Evolutionary conservation across 2,888 invertebrate species (phyloP).

Genomic region (Platycheirus rosarum): DNA sequence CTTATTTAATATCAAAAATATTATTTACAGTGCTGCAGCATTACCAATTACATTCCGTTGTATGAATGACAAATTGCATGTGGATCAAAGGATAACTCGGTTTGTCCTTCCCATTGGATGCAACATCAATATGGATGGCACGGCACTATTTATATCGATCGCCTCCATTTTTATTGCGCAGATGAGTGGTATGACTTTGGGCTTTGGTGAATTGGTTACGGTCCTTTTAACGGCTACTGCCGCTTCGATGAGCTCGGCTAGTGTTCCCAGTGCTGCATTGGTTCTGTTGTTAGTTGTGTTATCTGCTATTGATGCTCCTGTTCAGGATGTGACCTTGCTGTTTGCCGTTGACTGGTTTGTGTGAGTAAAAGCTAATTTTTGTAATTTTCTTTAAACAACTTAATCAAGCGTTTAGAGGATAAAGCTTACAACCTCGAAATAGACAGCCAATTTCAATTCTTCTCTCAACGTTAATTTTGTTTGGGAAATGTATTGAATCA

Average conservation of each 20-base stretch:
- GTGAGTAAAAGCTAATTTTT: slow-evolving; percentile 84
- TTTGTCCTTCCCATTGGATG: slow-evolving; percentile 96
- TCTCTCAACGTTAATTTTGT: too few relatives aligned
- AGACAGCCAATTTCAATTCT: too few relatives aligned
- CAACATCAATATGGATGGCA: slow-evolving; percentile 96
- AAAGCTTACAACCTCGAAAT: too few relatives aligned
- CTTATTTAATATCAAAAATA: slow-evolving; percentile 62
- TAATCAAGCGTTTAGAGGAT: too few relatives aligned
- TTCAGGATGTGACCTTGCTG: slow-evolving; percentile 90
- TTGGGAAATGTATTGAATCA: too few relatives aligned
- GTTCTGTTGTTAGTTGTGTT: slow-evolving; percentile 91
- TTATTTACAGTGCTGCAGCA: slow-evolving; percentile 93
- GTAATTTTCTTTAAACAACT: neutral
- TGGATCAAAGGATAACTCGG: slow-evolving; percentile 91
- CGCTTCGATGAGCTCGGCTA: slow-evolving; percentile 94
- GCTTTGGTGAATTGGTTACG: slow-evolving; percentile 92
- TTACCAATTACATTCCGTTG: slow-evolving; percentile 93
- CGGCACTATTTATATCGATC: slow-evolving; percentile 93
- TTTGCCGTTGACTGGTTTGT: slow-evolving; percentile 96
- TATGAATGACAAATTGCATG: slow-evolving; percentile 91
- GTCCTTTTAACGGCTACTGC: slow-evolving; percentile 93
- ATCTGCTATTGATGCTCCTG: slow-evolving; percentile 91
- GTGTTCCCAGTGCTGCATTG: slow-evolving; percentile 93
- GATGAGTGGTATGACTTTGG: slow-evolving; percentile 92
- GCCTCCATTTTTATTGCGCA: slow-evolving; percentile 92